A percentile compares a stretch with the other conserved stretches of the same genome.
Conservation (phyloP, 2,797 vertebrate species). For the Stomatorhinus walkeri region DNA sequence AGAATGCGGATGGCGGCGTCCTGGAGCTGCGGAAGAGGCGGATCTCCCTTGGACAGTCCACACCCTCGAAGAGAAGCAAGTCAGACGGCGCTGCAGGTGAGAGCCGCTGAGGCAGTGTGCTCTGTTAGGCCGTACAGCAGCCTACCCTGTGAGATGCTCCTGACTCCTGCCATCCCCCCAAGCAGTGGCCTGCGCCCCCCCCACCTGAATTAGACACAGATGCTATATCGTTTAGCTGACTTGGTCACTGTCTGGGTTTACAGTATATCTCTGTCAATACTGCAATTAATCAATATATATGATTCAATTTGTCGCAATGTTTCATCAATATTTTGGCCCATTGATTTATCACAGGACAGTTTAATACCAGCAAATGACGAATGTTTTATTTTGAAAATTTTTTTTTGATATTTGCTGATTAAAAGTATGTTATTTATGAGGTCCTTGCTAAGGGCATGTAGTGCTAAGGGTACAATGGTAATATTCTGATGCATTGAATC, state of each 20-base stretch:
- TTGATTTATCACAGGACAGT: background rate
- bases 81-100: conserved; percentile 66
- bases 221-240: background rate
- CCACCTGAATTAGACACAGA: background rate
- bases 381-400: background rate
- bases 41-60: conserved; percentile 63
- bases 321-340: background rate
- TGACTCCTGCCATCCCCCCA: background rate
- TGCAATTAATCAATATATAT: background rate
- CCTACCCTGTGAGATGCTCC: background rate
- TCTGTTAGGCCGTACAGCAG: background rate
- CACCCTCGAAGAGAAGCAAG: conserved; percentile 68
- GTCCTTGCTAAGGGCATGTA: background rate
- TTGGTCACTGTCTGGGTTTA: background rate
- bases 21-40: conserved; percentile 70
- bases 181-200: background rate
- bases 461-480: background rate
- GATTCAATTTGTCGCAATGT: background rate
- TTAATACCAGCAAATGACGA: background rate
- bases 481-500: background rate
- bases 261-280: background rate
- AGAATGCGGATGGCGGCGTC: conserved; percentile 20
- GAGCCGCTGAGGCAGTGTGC: background rate
- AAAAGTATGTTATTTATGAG: background rate
- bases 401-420: background rate